Evolutionary conservation across 2,888 invertebrate species (phyloP), one percentile per base, ranked within the genome.

Genomic region (Zootermopsis nevadensis): DNA sequence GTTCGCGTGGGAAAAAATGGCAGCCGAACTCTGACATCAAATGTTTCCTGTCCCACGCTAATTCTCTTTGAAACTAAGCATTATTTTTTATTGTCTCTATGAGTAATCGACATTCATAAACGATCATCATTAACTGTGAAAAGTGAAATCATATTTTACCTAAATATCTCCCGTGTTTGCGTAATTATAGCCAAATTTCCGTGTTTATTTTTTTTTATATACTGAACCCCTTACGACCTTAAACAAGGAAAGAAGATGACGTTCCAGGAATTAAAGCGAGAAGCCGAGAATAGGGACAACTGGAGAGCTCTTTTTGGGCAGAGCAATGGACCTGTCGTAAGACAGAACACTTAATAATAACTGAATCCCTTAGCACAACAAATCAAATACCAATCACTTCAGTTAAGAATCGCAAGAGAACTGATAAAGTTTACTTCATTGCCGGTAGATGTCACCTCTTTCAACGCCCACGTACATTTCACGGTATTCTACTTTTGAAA

Each of bases 361-460:
- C n/a, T n/a, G n/a, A n/a, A n/a, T n/a, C n/a, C n/a, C n/a, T n/a
- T n/a, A n/a, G 66, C 79, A 79, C 60, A 79, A 79, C 60, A 79
- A 79, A 79, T 79, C 66, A 79, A 79, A 79, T 66, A 79, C 31
- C 53, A 35, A 8, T 66, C 35, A 33, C 55, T 38, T 60, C 79
- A 33, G 66, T 79, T 79, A 66, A 38, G 1, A 38, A 3, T 24
- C 24, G 24, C 31, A 74, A 69, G 22, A 33, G 24, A 24, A 74
- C 31, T n/a, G 35, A 60, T 66, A 27, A 30, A 79, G 79, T 79
- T 79, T 35, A 24, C 27, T 27, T 35, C 35, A n/a, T 60, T 30
- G 60, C 60, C 79, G 79, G 38, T 66, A 79, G 79, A 79, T 79
- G 79, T 79, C 79, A 35, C 79, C 74, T 74, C 74, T 74, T 38